phyloP scores from a whole-genome alignment of 2,113 vertebrate genomes.

The Odontophorus gujanensis region DNA sequence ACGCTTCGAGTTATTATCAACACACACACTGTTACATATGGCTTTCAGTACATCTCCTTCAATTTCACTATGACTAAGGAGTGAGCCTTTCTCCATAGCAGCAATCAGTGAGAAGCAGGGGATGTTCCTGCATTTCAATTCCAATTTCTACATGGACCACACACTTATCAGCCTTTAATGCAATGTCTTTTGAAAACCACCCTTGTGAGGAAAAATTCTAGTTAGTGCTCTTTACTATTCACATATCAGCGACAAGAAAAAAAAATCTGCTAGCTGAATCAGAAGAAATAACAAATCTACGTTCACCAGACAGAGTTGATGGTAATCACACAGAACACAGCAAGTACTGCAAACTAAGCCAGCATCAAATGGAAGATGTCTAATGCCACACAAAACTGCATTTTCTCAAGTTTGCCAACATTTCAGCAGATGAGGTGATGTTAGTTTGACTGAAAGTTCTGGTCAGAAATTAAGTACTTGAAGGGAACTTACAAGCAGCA shows the following conservation, averaged over 20 bases:
- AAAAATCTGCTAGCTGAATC: neutral
- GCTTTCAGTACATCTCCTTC: neutral
- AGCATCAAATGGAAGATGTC: neutral
- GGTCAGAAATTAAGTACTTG: neutral
- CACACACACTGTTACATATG: neutral
- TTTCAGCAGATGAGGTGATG: neutral
- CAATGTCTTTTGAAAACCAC: neutral
- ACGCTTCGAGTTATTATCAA: neutral
- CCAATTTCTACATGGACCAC: neutral
- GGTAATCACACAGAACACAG: neutral
- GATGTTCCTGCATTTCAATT: neutral
- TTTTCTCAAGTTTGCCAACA: neutral
- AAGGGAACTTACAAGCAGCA: too few species aligned
- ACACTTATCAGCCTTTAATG: neutral
- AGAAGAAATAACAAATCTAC: neutral
- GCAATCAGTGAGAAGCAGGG: neutral
- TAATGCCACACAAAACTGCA: neutral
- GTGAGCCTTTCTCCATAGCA: rapidly evolving
- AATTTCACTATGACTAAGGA: neutral
- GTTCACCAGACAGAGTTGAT: neutral
- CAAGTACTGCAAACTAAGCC: neutral
- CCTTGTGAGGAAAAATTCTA: neutral
- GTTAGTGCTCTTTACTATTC: neutral
- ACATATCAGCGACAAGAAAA: rapidly evolving
- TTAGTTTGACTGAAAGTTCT: neutral